A percentile compares a stretch with the other conserved stretches of the same genome.
Evolutionary conservation across 1,140 invertebrate genomes (phyloP).

Genomic region (Drosophila guanche): DNA sequence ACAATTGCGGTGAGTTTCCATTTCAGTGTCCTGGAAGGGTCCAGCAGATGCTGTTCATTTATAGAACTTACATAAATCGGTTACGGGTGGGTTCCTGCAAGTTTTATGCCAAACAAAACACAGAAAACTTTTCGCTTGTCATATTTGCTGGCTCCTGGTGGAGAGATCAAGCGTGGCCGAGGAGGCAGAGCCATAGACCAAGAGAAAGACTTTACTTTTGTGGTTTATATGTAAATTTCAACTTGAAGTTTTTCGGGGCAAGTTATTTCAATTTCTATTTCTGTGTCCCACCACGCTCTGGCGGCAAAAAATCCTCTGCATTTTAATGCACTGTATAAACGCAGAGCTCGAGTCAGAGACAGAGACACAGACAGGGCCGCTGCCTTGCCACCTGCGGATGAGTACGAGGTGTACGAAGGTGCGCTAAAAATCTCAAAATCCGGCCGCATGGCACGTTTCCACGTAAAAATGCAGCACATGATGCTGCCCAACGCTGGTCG

Average conservation of each 20-base stretch:
- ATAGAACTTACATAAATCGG: no score
- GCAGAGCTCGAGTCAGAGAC: neutral
- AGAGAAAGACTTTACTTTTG: conserved; percentile 2
- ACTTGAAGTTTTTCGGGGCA: conserved; percentile 44
- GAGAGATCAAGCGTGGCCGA: no score
- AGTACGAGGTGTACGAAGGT: neutral
- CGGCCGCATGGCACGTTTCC: conserved; percentile 42
- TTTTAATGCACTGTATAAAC: conserved; percentile 50
- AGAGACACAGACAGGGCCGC: conserved; percentile 6
- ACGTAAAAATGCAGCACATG: conserved; percentile 63
- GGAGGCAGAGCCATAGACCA: no score
- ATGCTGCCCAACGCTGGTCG: no score
- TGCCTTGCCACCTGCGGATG: no score
- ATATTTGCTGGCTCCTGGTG: conserved; percentile 12
- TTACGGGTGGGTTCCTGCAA: neutral
- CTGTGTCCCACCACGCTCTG: conserved; percentile 25
- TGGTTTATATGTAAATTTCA: conserved; percentile 56
- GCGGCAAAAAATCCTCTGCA: conserved; percentile 49
- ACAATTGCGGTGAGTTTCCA: conserved; percentile 73
- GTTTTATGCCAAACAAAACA: conserved; percentile 24
- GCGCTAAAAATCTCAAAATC: conserved; percentile 38
- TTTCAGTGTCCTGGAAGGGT: neutral
- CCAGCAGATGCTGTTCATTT: neutral
- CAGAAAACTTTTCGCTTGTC: conserved; percentile 38
- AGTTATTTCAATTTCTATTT: conserved; percentile 57